phyloP scores from a whole-genome alignment of 2,888 invertebrate genomes.

The Cloeon dipterum region DNA sequence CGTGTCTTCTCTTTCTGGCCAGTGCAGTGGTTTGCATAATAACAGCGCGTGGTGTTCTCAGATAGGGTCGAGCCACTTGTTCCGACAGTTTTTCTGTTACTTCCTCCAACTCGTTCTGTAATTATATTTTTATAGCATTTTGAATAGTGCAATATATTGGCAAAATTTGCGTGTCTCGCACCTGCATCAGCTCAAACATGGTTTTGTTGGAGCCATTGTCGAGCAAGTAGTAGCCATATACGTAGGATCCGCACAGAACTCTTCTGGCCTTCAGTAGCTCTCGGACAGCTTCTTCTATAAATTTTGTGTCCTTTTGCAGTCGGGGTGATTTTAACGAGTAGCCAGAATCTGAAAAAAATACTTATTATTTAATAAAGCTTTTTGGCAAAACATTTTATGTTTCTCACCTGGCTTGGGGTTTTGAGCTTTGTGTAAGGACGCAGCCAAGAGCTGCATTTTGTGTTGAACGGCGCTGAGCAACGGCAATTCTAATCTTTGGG shows the following conservation, averaged over 20 bases:
- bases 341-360: no score
- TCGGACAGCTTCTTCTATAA: constrained; percentile 36
- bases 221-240: constrained; percentile 41
- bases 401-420: neutral
- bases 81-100: constrained; percentile 37
- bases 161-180: constrained; percentile 11
- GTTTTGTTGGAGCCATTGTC: constrained; percentile 38
- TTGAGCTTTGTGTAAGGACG: constrained; percentile 19
- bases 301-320: constrained; percentile 22
- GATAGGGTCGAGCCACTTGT: constrained; percentile 36
- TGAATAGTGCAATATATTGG: neutral
- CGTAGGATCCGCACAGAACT: constrained; percentile 38
- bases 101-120: constrained; percentile 38
- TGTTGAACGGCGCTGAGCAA: constrained; percentile 29
- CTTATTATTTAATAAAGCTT: no score
- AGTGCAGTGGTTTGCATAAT: constrained; percentile 34
- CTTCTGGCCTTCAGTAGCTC: constrained; percentile 35
- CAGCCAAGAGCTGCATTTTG: constrained; percentile 35
- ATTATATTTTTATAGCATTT: constrained; percentile 7
- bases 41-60: constrained; percentile 32
- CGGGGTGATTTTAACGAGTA: constrained; percentile 12
- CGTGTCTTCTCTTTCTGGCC: constrained; percentile 32
- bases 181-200: constrained; percentile 46
- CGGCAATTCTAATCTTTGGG: constrained; percentile 34
- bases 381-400: no score